Base-by-base conservation (phyloP, 2,888 invertebrate genomes). In the Schrankia costaestrigalis region DNA sequence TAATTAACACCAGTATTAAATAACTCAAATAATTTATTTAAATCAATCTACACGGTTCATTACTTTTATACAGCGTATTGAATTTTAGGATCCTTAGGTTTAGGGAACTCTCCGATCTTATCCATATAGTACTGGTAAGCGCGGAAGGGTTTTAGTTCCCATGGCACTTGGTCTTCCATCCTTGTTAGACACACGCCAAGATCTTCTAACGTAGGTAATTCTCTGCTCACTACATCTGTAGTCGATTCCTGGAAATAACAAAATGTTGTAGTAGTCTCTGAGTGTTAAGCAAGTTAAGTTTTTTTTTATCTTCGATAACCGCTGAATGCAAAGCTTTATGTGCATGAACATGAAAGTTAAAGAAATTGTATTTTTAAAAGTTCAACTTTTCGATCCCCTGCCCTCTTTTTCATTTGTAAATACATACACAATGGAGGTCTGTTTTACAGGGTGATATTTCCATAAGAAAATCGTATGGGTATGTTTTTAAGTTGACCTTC, bases 161-260 rank as follows among this genome's bases (percentile, higher is more conserved):
- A 97, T 1, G 93, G 92, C n/a, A 92, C 92, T 72, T 93, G 93
- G 45, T 93, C 90, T 76, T 97, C 97, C 89, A 97, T 90, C 1
- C 83, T 67, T 0, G 93, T 94, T 33, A 95, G 89, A 18, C 79
- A 84, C 1, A 98, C 92, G 9, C 97, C 97, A 44, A 98, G 90
- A 86, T 98, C 98, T 75, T 96, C 95, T 32, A 98, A 78, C 0
- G 94, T 95, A 2, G 95, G 96, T 12, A 94, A 64, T 19, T 89
- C 90, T 4, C 71, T 68, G 2, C 89, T 57, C 0, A 94, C 87
- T 4, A 75, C 76, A 69, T 98, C 98, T 1, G 93, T 92, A 3
- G 93, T 89, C 48, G 92, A 91, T 77, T 97, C 97, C 91, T 95
- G 73, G 5, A 71, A 74, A 38, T 21, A 15, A 15, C 13, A 19